phyloP scores from a whole-genome alignment of 2,888 invertebrate species.

The Chalcosyrphus nemorum region DNA sequence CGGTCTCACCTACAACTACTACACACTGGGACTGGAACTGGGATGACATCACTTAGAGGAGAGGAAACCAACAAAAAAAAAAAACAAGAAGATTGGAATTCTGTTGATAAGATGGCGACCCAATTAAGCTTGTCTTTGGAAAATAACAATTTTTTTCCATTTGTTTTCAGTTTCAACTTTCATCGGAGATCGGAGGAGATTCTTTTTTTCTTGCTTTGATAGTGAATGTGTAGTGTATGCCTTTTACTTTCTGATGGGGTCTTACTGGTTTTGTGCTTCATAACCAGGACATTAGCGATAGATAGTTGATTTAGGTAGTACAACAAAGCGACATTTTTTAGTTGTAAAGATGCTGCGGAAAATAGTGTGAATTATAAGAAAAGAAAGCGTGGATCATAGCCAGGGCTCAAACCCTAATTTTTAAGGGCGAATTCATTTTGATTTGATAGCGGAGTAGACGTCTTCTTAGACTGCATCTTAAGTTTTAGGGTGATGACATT shows the following conservation, averaged over 20 bases:
- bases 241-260: conserved; percentile 29
- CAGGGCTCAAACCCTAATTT: too few relatives aligned
- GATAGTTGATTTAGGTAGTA: not conserved
- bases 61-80: not conserved
- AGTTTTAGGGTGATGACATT: too few relatives aligned
- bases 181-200: not conserved
- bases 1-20: not conserved
- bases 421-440: too few relatives aligned
- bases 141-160: not conserved
- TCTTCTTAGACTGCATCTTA: too few relatives aligned
- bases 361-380: too few relatives aligned
- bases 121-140: conserved; percentile 17
- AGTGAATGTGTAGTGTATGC: not conserved
- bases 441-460: too few relatives aligned
- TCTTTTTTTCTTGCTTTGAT: not conserved
- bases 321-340: too few relatives aligned
- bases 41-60: conserved; percentile 48
- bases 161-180: not conserved
- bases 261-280: not conserved
- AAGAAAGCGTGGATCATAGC: too few relatives aligned
- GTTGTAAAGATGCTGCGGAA: too few relatives aligned
- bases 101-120: conserved; percentile 49
- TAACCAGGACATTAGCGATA: not conserved
- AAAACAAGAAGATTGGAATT: conserved; percentile 20
- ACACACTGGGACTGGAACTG: too few relatives aligned